A percentile compares a stretch with the other conserved stretches of the same genome.
Conservation (phyloP, 1,140 invertebrate genomes). For the Drosophila ficusphila region DNA sequence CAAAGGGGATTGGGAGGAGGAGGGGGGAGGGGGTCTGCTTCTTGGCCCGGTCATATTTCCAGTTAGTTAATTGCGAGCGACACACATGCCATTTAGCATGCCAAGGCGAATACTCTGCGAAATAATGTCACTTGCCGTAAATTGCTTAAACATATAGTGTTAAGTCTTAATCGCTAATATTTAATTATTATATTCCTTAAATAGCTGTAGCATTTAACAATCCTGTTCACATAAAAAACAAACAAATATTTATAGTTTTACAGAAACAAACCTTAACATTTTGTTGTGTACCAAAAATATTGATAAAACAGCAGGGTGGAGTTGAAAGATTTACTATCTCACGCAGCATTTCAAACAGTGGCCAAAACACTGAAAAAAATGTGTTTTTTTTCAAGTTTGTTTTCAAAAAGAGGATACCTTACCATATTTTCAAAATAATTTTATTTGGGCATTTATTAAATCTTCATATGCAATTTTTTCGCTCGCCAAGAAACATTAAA, state of each 20-base stretch:
- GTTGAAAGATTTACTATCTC: background rate
- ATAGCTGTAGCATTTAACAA: no score
- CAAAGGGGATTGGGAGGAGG: background rate
- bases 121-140: background rate
- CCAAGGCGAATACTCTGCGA: background rate
- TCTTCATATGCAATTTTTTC: no score
- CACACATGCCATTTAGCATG: conserved; percentile 7
- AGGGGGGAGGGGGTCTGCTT: background rate
- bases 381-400: no score
- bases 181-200: no score
- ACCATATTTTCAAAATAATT: no score
- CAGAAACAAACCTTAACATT: background rate
- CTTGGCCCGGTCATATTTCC: conserved; percentile 36
- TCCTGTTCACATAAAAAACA: no score
- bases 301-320: background rate
- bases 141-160: no score
- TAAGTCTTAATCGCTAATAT: no score
- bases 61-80: conserved; percentile 53
- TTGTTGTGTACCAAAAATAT: background rate
- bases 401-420: no score
- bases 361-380: background rate
- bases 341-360: background rate
- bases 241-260: background rate
- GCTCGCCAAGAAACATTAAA: no score
- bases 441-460: no score